Base-by-base conservation (phyloP, 2,113 vertebrate genomes). In the Istiophorus platypterus region DNA sequence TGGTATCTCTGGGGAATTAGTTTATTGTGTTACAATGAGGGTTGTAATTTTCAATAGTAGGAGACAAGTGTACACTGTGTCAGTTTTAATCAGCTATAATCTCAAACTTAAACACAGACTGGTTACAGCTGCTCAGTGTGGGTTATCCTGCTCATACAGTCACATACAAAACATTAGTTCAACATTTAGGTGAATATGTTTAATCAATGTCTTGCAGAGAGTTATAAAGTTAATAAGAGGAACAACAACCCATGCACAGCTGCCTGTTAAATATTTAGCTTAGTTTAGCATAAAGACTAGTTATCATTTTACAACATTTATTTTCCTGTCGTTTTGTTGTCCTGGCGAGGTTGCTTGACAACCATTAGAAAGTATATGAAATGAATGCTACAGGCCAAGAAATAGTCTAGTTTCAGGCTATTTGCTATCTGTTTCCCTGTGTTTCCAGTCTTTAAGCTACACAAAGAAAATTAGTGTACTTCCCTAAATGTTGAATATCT, bases 21-120 rank as follows among this genome's bases (percentile, higher is more conserved):
- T 79, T 72, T 79, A 91, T 85, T 83, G 69, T 61, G 79, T 88
- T 86, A 85, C 72, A 64, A 37, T 37, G 84, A 89, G 69, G 49
- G 45, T 84, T 76, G 77, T 80, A 6, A 80, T 89, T 81, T 85
- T 29, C 59, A 61, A 71, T 42, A 57, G 63, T 49, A 68, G 81
- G 66, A 87, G 84, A 84, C 87, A 88, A 82, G 72, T 81, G 72
- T 75, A 37, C 51, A 54, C 42, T 72, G 57, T 77, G 86, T 83
- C 90, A 61, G 42, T 62, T 86, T 57, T 70, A 76, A 89, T 88
- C 37, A 89, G 62, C 67, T 72, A 3, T 37, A 85, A 81, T 41
- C 49, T 68, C 62, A 69, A 77, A 84, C 41, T 27, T 66, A 29
- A 72, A 63, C 56, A 3, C 42, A 66, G 68, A 41, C 29, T 47